Evolutionary conservation across 2,888 invertebrate species (phyloP), one percentile per base, ranked within the genome.

Genomic region (Archips xylosteana): DNA sequence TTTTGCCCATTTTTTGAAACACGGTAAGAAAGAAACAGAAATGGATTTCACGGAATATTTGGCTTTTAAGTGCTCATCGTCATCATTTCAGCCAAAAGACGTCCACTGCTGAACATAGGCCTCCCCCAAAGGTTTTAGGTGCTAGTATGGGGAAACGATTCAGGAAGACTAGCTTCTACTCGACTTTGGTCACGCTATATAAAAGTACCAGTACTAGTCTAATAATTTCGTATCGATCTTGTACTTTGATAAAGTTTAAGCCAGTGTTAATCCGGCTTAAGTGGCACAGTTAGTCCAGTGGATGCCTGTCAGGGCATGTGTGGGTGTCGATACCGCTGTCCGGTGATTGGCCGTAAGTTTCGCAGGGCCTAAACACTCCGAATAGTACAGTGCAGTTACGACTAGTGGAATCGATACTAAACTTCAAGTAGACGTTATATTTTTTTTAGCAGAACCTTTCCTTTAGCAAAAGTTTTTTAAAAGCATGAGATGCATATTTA

Each of bases 281-380:
- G 54, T 23, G 54, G 54, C 2, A 23, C 15, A 8, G 23, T 23
- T 9, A 49, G 23, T 15, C 15, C 23, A n/a, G 23, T 6, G 49
- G n/a, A 49, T 13, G 23, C 23, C 54, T 54, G 23, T 8, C 23
- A 15, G 12, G 51, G 51, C 51, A 51, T 15, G 51, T 13, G 51
- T 51, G 51, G 51, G 51, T 15, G n/a, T 51, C 12, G 45, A 45
- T 45, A 12, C 45, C 12, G 3, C 54, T 54, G 54, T 54, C 54
- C 54, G 54, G 54, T 15, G 23, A 54, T 54, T 54, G 15, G 15
- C 54, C 54, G 54, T 54, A 54, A 54, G 54, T 54, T 23, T 23
- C 8, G 15, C 9, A 23, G 54, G 15, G 23, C 54, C 23, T n/a
- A 4, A 15, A 9, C 45, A 9, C 54, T 36, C 36, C 6, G 39